A percentile compares a stretch with the other conserved stretches of the same genome.
Conservation (phyloP, 2,888 invertebrate species). For the Physocephala rufipes region DNA sequence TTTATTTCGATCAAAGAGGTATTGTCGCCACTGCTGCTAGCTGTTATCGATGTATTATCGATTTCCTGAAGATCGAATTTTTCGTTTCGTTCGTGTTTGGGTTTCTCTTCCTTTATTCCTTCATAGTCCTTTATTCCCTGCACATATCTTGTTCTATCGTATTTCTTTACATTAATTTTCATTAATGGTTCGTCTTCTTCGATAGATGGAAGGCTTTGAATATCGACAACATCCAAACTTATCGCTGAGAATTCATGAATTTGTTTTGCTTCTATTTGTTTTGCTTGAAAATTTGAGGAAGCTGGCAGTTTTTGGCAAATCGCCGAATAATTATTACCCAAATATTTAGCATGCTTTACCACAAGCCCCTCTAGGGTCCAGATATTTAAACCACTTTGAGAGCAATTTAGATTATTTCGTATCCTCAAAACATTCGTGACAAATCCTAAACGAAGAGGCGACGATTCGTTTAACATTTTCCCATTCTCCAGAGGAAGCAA, state of each 20-base stretch:
- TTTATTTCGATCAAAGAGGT: too few relatives aligned
- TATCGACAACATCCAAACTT: constrained; percentile 44
- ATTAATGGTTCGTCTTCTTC: background rate
- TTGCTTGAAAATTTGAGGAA: constrained; percentile 60
- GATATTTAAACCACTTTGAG: constrained; percentile 46
- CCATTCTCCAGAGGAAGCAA: constrained; percentile 60
- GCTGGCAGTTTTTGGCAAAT: constrained; percentile 43
- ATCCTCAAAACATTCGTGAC: constrained; percentile 54
- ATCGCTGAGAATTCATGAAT: constrained; percentile 24
- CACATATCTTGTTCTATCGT: too few relatives aligned
- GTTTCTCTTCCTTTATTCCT: too few relatives aligned
- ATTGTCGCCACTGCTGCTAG: too few relatives aligned
- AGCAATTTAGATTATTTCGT: constrained; percentile 48
- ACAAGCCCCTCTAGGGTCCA: constrained; percentile 51
- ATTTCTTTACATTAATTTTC: background rate
- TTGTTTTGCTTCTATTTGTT: constrained; percentile 32
- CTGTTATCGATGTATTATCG: too few relatives aligned
- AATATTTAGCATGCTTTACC: constrained; percentile 32
- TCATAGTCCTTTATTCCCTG: too few relatives aligned
- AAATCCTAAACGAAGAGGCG: constrained; percentile 52
- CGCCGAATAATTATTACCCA: constrained; percentile 46
- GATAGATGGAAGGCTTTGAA: constrained; percentile 11
- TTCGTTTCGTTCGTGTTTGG: too few relatives aligned
- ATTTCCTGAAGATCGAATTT: too few relatives aligned
- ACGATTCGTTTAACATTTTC: constrained; percentile 41